Evolutionary conservation across 1,140 invertebrate species (phyloP), one percentile per base, ranked within the genome.

Genomic region (Epicauta chinensis): DNA sequence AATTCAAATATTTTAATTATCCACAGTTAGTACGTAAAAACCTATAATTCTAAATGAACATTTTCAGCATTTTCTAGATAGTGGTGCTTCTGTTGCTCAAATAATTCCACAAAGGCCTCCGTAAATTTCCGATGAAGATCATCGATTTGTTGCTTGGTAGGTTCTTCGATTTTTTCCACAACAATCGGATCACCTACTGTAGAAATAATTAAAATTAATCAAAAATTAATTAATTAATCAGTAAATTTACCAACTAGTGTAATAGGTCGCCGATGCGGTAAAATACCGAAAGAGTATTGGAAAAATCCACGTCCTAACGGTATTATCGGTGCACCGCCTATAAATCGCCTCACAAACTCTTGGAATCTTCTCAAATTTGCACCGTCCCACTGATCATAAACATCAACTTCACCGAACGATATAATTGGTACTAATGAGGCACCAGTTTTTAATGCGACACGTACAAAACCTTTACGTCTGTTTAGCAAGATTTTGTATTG

Each of bases 371-470:
- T 71, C 0, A 93, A 56, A 1, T n/a, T n/a, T n/a, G n/a, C n/a
- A 68, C 53, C 73, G 0, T 76, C 61, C 3, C 86, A 64, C 59
- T 93, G 91, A 51, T 84, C 76, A 68, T 84, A 96, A 1, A 94
- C 66, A 59, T 95, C 89, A n/a, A 87, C 89, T 70, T 97, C 93
- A 1, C 92, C 92, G 70, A 96, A 97, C 0, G 87, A 86, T 64
- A 93, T 84, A 1, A 90, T 83, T 13, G 91, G 94, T 2, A 94
- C 91, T 50, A 95, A 69, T 0, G 83, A 73, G 2, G 84, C 78
- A 12, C 90, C 90, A 47, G 84, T 78, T 64, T 80, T 76, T 44
- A 93, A 72, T 3, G 90, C 90, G 23, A 90, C 64, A 56, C 78
- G 82, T 2, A 89, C 73, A 61, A 93, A 93, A 35, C 91, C 90